Evolutionary conservation across 2,797 vertebrate species (phyloP).

Genomic region (Sebastes trivittatus): DNA sequence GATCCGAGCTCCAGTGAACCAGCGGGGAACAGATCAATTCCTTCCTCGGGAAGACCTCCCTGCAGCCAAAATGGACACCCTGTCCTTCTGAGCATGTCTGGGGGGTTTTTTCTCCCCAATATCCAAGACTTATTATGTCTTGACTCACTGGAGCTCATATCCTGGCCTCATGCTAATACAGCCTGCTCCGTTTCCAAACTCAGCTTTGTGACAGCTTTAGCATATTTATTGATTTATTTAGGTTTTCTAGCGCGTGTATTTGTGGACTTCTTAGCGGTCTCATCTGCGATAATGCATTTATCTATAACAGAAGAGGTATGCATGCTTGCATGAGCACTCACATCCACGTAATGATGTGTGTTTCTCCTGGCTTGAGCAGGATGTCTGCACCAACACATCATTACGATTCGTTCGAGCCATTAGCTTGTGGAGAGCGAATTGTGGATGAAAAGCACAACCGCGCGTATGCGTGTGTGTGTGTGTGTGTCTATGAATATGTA

Average conservation of each 20-base stretch:
- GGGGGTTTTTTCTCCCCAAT: constrained; percentile 9
- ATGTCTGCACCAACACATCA: constrained; percentile 71
- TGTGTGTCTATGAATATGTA: constrained; percentile 37
- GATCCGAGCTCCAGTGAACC: constrained; percentile 59
- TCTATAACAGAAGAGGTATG: constrained; percentile 39
- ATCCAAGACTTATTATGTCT: constrained; percentile 52
- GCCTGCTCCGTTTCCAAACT: constrained; percentile 35
- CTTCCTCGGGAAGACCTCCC: constrained; percentile 43
- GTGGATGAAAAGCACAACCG: constrained; percentile 59
- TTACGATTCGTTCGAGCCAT: constrained; percentile 67
- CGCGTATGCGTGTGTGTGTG: neutral
- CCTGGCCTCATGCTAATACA: constrained; percentile 49
- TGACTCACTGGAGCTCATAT: constrained; percentile 73
- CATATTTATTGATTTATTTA: constrained; percentile 57
- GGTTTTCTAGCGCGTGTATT: constrained; percentile 21
- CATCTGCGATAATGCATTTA: constrained; percentile 50
- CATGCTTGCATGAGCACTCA: constrained; percentile 28
- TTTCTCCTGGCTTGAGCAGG: constrained; percentile 66
- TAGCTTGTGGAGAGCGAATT: constrained; percentile 59
- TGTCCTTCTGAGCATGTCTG: constrained; percentile 48
- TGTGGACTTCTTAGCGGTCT: constrained; percentile 23
- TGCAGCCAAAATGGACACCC: constrained; percentile 69
- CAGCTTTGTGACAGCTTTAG: constrained; percentile 29
- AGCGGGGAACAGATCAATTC: constrained; percentile 58
- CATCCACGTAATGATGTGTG: constrained; percentile 49